Conservation (phyloP, 2,797 vertebrate genomes). For the Chrosomus eos region DNA sequence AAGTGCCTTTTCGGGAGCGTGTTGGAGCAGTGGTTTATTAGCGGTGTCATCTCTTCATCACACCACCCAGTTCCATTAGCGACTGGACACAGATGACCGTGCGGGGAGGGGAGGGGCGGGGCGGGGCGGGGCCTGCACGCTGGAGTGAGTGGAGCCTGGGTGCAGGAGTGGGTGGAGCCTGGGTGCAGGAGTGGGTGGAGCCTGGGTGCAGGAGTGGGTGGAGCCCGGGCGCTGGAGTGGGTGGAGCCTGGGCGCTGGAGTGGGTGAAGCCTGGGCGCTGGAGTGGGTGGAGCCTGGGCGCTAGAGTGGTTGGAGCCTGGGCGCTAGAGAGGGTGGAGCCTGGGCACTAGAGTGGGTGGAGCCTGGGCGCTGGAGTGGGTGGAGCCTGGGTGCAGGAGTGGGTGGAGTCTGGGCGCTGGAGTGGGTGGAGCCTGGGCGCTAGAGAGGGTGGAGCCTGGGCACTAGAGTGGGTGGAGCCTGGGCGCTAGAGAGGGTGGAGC, state of each 20-base stretch:
- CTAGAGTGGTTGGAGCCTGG: background rate
- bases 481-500: no score
- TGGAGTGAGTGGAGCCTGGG: no score
- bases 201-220: slow-evolving; percentile 50
- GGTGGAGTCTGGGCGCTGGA: slow-evolving; percentile 29
- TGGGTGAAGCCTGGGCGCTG: no score
- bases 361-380: slow-evolving; percentile 32
- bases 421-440: no score
- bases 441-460: no score
- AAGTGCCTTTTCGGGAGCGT: slow-evolving; percentile 59
- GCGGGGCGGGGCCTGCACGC: slow-evolving; percentile 33
- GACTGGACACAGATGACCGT: slow-evolving; percentile 27
- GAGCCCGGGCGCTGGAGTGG: no score
- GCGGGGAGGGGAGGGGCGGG: slow-evolving; percentile 52
- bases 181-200: slow-evolving; percentile 45
- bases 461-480: slow-evolving; percentile 54
- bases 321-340: no score
- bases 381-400: no score
- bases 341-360: no score
- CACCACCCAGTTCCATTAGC: slow-evolving; percentile 51
- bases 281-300: slow-evolving; percentile 60
- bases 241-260: no score
- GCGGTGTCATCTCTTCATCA: slow-evolving; percentile 74
- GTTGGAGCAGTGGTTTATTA: slow-evolving; percentile 70
- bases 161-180: no score